Base-by-base conservation (phyloP, 2,113 vertebrate genomes). In the Bolborhynchus lineola region DNA sequence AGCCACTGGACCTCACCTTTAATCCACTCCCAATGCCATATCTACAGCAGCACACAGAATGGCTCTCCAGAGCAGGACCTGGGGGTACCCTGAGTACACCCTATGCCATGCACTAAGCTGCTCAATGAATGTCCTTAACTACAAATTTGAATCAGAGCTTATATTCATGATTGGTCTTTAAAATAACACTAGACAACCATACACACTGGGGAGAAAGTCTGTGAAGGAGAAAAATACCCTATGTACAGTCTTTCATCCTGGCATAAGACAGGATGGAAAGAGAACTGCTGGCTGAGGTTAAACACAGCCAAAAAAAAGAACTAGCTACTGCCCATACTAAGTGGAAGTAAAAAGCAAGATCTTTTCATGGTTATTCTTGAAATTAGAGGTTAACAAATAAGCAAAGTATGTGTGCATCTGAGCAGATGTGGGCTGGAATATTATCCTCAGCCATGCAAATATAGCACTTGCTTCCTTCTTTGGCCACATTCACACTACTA, bases 381-480 rank as follows among this genome's bases (percentile, higher is more conserved):
- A 79, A 82, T 57, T 0, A 79, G 17, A 91, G 33, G 31, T 24
- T 65, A 76, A 67, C 16, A 80, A 87, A 59, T 25, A 20, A 63
- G 39, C 41, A 29, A 82, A 86, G 19, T 15, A 49, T 50, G 59
- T 13, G 15, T 52, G 20, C n/a, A 60, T 89, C 65, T 65, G 84
- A 87, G 65, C 64, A 83, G 77, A 79, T 91, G 93, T 69, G 84
- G 92, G 69, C 87, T 93, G 93, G 74, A 94, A 70, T 41, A 62
- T 70, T 76, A 77, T 29, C 59, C 50, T 53, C 57, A 16, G 68
- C 70, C 92, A 47, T 67, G 42, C 68, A 93, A 44, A 94, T 70
- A 29, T 2, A 95, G 79, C 90, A 86, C 87, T 94, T 94, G 75
- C 85, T 93, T 96, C 92, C 93, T 96, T 50, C 95, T 92, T 86